A percentile compares a stretch with the other conserved stretches of the same genome.
phyloP scores from a whole-genome alignment of 1,140 invertebrate genomes.

The Calliphora vicina region DNA sequence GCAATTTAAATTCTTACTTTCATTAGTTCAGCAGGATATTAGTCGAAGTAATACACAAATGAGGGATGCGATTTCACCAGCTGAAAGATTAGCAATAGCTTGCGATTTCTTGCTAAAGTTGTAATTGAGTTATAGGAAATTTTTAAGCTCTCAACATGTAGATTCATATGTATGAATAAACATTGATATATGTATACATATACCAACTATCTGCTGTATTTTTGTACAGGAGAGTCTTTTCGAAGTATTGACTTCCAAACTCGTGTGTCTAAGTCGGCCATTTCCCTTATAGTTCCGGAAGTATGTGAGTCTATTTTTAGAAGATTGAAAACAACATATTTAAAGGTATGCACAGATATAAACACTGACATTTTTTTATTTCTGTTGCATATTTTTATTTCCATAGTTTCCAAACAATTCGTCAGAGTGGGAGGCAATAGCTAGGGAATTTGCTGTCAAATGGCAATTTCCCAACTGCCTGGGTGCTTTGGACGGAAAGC shows the following conservation, averaged over 20 bases:
- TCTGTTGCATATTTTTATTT: no score
- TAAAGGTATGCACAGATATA: neutral
- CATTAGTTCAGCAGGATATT: neutral
- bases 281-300: neutral
- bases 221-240: neutral
- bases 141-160: neutral
- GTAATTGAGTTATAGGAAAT: no score
- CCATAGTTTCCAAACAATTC: neutral
- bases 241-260: neutral
- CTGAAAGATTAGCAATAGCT: neutral
- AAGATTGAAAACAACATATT: neutral
- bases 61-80: neutral
- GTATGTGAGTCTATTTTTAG: neutral
- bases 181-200: neutral
- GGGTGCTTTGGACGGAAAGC: slow-evolving; percentile 1
- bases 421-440: neutral
- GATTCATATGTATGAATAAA: neutral
- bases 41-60: neutral
- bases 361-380: no score
- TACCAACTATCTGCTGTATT: neutral
- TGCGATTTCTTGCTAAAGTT: neutral
- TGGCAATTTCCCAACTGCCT: slow-evolving; percentile 3
- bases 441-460: neutral
- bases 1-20: neutral
- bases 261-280: neutral